Base-by-base conservation (phyloP, 1,140 invertebrate genomes). In the Phthorimaea operculella region DNA sequence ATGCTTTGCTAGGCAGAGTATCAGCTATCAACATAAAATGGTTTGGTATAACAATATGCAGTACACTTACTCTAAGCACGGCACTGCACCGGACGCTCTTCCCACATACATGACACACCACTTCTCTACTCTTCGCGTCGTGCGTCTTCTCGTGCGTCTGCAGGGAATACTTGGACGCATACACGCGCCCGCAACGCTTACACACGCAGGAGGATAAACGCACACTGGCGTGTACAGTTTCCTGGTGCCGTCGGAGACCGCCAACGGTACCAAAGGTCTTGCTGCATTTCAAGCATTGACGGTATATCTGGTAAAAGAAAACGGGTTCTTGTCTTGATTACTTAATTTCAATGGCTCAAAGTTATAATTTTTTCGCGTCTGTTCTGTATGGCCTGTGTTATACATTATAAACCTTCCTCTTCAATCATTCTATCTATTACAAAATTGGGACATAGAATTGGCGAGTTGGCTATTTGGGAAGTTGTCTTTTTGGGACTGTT, bases 101-200 rank as follows among this genome's bases (percentile, higher is more conserved):
- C 1, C 83, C 85, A 54, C 85, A 86, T 0, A 84, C 64, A 62
- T 85, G 72, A 51, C 85, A 86, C 17, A 85, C 70, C 33, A 61
- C 10, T 6, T 1, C 73, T 5, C 68, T 5, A 14, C 68, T 68
- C 15, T 69, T 68, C 33, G 77, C 60, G 0, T 61, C 62, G 51
- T 86, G 85, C 5, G 60, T 65, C 34, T 74, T 74, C 21, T 70
- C 45, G 55, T 86, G 85, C 42, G 63, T 63, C 16, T 63, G 64
- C 34, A 85, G 58, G 0, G 80, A 73, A 45, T 76, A 70, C 6
- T 52, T 54, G 44, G 60, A 82, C 51, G 79, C 80, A 5, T 60
- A 77, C 10, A 83, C 64, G 54, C 82, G 82, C 0, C 79, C 79
- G 53, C 84, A 85, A 0, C 61, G 68, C 0, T 58, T 55, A 56